Percentiles rank a stretch among this genome's conserved stretches.
These are phyloP conservation scores for Geothlypis trichas DNA, from an alignment of 2,113 vertebrate species.

Conservation along the genomic window DNA sequence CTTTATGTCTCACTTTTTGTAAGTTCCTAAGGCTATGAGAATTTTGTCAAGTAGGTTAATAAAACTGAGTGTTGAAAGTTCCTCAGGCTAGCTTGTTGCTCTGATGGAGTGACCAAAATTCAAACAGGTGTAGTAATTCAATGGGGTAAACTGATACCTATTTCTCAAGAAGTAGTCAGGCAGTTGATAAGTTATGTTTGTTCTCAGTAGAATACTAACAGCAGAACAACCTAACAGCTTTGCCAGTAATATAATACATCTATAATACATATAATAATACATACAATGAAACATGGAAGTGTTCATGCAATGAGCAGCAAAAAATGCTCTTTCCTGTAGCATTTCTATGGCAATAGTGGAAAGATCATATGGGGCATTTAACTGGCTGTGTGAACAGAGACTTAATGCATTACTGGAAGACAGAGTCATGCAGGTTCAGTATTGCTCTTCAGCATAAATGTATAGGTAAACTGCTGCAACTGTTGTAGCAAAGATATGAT, in stretches of 20 bases:
- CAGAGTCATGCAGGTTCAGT: background rate
- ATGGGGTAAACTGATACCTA: constrained; percentile 24
- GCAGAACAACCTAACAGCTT: constrained; percentile 6
- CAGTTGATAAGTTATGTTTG: constrained; percentile 59
- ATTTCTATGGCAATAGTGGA: background rate
- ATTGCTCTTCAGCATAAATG: background rate
- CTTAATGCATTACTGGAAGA: background rate
- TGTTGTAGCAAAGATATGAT: background rate
- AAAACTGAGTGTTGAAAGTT: constrained; percentile 37
- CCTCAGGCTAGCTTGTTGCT: constrained; percentile 8
- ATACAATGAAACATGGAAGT: background rate
- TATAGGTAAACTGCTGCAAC: background rate
- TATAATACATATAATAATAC: background rate
- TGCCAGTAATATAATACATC: background rate
- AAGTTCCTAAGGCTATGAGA: background rate
- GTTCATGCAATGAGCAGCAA: background rate
- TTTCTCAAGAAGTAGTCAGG: constrained; percentile 43
- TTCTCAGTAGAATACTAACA: constrained; percentile 40
- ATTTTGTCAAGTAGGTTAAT: constrained; percentile 36
- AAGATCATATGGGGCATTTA: background rate
- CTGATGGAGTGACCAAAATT: constrained; percentile 33
- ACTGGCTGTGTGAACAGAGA: background rate
- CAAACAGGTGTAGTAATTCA: constrained; percentile 55
- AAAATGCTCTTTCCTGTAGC: background rate
- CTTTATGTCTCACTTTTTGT: background rate